A percentile compares a stretch with the other conserved stretches of the same genome.
These are phyloP conservation scores for Proterorhinus semilunaris DNA, from an alignment of 2,113 vertebrate species.

Conservation along the genomic window DNA sequence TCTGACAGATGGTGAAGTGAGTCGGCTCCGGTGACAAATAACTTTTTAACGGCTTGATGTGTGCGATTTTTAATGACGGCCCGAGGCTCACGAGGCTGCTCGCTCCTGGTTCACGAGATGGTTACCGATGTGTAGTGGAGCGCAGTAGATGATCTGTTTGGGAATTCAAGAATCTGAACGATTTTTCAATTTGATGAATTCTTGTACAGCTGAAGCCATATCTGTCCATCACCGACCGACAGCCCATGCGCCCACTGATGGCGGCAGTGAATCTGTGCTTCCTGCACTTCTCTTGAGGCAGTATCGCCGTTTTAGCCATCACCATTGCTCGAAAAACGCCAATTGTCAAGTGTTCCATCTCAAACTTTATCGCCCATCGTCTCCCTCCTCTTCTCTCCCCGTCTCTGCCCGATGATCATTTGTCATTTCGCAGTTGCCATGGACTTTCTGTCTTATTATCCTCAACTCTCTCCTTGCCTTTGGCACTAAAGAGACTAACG, in stretches of 20 bases:
- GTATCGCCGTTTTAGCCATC: neutral
- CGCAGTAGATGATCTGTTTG: neutral
- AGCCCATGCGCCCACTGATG: too few species aligned
- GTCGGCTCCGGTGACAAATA: slow-evolving; percentile 13
- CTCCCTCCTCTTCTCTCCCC: neutral
- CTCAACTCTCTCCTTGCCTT: slow-evolving; percentile 14
- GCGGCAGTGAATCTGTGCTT: too few species aligned
- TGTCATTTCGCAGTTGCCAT: neutral
- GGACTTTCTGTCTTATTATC: neutral
- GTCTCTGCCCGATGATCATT: neutral
- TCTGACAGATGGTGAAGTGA: slow-evolving; percentile 29
- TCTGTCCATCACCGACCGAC: too few species aligned
- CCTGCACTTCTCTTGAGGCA: too few species aligned
- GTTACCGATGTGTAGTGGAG: neutral
- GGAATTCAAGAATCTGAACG: too few species aligned
- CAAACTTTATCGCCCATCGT: neutral
- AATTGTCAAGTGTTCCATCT: neutral
- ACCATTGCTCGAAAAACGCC: neutral
- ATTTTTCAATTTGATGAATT: too few species aligned
- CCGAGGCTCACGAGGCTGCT: slow-evolving; percentile 1
- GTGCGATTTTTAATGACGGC: slow-evolving; percentile 2
- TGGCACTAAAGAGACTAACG: slow-evolving; percentile 32
- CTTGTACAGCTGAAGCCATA: too few species aligned
- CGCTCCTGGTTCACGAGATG: neutral
- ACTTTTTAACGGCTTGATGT: slow-evolving; percentile 8